phyloP scores from a whole-genome alignment of 2,888 invertebrate genomes.

The Epistrophe eligans region DNA sequence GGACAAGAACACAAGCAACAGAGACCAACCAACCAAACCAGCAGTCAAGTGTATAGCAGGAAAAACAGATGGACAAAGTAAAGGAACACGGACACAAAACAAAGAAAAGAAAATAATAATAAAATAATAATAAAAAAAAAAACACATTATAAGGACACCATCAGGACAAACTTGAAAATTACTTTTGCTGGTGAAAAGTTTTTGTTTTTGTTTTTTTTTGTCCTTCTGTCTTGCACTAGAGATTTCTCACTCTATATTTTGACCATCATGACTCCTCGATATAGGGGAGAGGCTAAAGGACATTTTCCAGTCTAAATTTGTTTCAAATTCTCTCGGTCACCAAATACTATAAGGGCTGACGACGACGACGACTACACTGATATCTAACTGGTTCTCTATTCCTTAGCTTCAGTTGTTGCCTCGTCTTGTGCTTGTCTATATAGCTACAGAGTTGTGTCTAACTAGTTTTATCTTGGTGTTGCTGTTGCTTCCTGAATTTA shows the following conservation, averaged over 20 bases:
- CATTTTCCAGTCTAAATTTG: constrained; percentile 44
- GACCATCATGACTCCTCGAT: constrained; percentile 17
- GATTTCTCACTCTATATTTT: constrained; percentile 18
- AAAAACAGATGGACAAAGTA: constrained; percentile 68
- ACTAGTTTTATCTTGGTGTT: constrained; percentile 64
- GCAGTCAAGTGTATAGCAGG: constrained; percentile 27
- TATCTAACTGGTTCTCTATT: neutral
- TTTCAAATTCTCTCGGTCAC: constrained; percentile 31
- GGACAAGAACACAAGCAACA: constrained; percentile 40
- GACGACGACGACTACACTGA: neutral
- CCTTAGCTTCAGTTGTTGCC: constrained; percentile 25
- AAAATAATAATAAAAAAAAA: constrained; percentile 19
- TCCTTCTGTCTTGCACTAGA: constrained; percentile 21
- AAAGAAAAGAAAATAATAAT: neutral
- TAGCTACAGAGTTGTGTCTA: neutral
- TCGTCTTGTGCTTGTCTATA: constrained; percentile 3
- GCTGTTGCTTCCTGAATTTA: constrained; percentile 64
- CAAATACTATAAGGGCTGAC: constrained; percentile 15
- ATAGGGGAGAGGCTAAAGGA: constrained; percentile 29
- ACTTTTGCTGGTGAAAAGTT: constrained; percentile 69
- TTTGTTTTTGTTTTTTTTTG: constrained; percentile 57
- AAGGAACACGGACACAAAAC: constrained; percentile 21
- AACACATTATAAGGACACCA: constrained; percentile 58
- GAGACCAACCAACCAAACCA: constrained; percentile 2
- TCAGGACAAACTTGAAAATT: constrained; percentile 75